phyloP scores from a whole-genome alignment of 2,113 vertebrate genomes.

The Anguilla rostrata region DNA sequence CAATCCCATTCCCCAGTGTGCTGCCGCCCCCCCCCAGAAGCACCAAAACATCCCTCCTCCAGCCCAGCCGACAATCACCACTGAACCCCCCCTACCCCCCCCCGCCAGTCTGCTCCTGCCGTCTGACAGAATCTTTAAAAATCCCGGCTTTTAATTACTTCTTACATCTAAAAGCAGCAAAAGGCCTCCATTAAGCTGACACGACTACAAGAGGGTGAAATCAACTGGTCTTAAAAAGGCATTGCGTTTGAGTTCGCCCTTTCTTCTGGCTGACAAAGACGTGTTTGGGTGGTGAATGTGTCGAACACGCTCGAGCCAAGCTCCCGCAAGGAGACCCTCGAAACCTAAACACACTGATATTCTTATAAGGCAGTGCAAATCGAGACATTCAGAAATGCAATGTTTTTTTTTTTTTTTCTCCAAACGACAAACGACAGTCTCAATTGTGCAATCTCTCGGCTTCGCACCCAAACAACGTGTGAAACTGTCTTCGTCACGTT shows the following conservation, averaged over 20 bases:
- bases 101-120: constrained; percentile 1
- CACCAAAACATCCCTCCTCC: no score
- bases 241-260: not conserved
- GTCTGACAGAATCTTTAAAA: not conserved
- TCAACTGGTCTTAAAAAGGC: constrained; percentile 17
- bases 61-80: not conserved
- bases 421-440: not conserved
- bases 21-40: no score
- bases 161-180: constrained; percentile 43
- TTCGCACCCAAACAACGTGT: not conserved
- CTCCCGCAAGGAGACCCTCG: not conserved
- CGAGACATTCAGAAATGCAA: not conserved
- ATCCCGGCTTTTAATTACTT: constrained; percentile 35
- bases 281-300: not conserved
- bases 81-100: constrained; percentile 41
- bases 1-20: no score
- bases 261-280: not conserved
- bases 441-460: not conserved
- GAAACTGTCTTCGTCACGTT: constrained; percentile 7
- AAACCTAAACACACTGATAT: not conserved
- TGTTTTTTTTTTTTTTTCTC: not conserved
- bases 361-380: not conserved
- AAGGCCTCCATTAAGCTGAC: constrained; percentile 21
- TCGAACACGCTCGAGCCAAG: not conserved
- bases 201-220: constrained; percentile 32